These are phyloP conservation scores for Channallabes apus DNA, from an alignment of 2,797 vertebrate genomes.

Conservation along the genomic window DNA sequence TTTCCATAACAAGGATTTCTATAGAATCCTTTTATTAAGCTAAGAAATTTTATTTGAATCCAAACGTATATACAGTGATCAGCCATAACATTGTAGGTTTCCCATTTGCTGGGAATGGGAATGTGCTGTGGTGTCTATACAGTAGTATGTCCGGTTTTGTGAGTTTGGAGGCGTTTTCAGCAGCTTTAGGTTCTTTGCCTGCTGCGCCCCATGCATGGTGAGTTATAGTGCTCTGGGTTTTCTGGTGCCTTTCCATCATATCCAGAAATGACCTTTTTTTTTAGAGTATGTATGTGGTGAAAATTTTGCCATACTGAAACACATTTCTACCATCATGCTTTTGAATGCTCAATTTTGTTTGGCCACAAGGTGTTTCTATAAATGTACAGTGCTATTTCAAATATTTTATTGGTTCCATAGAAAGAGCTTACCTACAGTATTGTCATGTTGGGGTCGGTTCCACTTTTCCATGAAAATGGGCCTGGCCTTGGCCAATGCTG, in stretches of 20 bases:
- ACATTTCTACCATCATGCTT: neutral
- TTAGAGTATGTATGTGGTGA: neutral
- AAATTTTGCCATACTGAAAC: neutral
- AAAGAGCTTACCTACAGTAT: neutral
- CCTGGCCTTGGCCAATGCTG: no score
- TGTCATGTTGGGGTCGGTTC: neutral
- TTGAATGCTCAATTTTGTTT: neutral
- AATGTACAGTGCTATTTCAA: neutral
- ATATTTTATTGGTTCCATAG: neutral
- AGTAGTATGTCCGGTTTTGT: no score
- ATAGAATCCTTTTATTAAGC: neutral
- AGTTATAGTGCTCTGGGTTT: no score
- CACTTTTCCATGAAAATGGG: no score
- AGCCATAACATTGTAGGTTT: no score
- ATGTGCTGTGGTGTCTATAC: no score
- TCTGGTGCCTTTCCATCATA: no score
- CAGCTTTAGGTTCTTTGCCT: no score
- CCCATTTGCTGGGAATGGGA: no score
- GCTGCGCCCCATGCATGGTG: no score
- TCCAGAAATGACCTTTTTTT: no score
- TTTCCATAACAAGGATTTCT: neutral
- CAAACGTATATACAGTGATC: neutral
- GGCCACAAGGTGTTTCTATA: neutral
- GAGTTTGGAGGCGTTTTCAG: no score
- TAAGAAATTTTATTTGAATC: neutral